Conservation (phyloP, 2,797 vertebrate genomes). For the Kryptopterus vitreolus region DNA sequence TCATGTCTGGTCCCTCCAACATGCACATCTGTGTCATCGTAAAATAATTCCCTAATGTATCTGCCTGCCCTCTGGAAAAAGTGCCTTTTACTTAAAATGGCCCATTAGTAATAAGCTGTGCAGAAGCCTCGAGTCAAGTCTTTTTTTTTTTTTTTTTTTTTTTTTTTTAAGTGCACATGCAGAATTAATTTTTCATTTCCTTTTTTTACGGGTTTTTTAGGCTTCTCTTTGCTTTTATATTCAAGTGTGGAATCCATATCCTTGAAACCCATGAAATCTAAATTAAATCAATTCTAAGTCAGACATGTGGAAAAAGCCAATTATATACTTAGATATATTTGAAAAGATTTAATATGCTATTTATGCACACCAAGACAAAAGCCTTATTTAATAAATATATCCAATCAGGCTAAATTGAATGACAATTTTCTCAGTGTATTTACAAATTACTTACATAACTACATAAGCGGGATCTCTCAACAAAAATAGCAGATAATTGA, state of each 20-base stretch:
- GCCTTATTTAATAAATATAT: not conserved
- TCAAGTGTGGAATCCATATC: not conserved
- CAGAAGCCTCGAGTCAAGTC: conserved; percentile 10
- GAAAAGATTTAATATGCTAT: not conserved
- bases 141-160: conserved; percentile 23
- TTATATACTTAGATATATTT: not conserved
- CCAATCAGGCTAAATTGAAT: not conserved
- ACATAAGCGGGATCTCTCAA: not conserved
- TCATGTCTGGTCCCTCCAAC: not conserved
- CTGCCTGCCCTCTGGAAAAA: not conserved
- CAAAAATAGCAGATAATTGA: not conserved
- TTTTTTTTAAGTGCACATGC: not conserved
- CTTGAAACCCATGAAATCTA: too few relatives aligned
- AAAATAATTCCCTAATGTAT: not conserved
- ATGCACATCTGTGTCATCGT: not conserved
- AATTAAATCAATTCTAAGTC: not conserved
- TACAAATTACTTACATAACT: too few relatives aligned
- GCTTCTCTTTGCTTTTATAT: not conserved
- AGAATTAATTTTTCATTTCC: conserved; percentile 3
- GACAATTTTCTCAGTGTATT: not conserved
- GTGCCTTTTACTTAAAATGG: not conserved
- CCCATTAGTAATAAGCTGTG: conserved; percentile 22
- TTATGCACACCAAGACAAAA: not conserved
- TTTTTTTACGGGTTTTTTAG: not conserved
- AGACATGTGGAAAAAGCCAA: not conserved